Evolutionary conservation across 1,140 invertebrate genomes (phyloP), one percentile per base, ranked within the genome.

Genomic region (Thereuonema tuberculata): DNA sequence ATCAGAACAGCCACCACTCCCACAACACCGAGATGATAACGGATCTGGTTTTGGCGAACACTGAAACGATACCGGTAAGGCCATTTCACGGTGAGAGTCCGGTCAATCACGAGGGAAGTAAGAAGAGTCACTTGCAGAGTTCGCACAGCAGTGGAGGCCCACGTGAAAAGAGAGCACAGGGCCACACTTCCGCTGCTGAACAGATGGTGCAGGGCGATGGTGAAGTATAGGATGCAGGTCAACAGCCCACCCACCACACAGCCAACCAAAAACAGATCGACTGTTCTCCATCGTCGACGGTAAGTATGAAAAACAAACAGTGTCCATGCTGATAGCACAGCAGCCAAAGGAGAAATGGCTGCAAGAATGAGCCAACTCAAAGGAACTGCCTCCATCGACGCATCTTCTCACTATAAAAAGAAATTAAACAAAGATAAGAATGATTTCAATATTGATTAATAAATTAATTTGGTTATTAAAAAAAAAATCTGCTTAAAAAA

Each of bases 251-350:
- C 68, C 0, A 70, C 64, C 52, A 77, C 67, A 2, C 80, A 65
- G 17, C 76, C 75, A 17, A 78, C 71, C 17, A 80, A 67, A 31
- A 81, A 75, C 23, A 80, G 71, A 57, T 81, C 80, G 61, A 80
- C 74, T n/a, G 75, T 75, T 23, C 78, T 67, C 70, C 80, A 74
- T 24, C 73, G 68, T 0, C 71, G 67, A 17, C 78, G 73, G 62
- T 78, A 77, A 43, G 75, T 76, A 67, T 79, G 77, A 67, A 80
- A 67, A 3, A 71, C 65, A 62, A 77, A 67, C 21, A 76, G 68
- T 0, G 71, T 71, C 76, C 76, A 77, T 24, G 71, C 72, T n/a
- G 77, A 65, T 56, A 74, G 63, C 46, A 77, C 72, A 58, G 77
- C 71, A 61, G 74, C 73, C 62, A 78, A 71, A 56, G 77, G 76